Evolutionary conservation across 2,113 vertebrate species (phyloP).

Genomic region (Hypanus sabinus): DNA sequence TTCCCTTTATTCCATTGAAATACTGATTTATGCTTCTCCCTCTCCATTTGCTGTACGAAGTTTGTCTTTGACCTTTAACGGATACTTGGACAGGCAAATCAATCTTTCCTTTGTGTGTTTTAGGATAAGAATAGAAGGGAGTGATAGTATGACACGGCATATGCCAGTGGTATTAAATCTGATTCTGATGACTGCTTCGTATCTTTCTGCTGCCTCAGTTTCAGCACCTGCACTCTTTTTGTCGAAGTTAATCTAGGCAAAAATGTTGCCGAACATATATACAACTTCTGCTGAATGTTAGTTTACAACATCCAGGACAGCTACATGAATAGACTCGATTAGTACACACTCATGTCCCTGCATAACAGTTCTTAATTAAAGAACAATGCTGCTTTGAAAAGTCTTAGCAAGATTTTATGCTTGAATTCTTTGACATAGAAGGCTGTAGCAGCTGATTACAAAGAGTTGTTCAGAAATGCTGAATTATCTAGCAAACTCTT

Average conservation of each 20-base stretch:
- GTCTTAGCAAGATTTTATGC: not conserved
- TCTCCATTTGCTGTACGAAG: no score
- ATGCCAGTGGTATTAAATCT: no score
- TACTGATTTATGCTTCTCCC: no score
- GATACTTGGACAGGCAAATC: not conserved
- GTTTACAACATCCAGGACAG: not conserved
- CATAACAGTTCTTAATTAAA: slow-evolving; percentile 5
- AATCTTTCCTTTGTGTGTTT: not conserved
- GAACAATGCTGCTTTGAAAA: not conserved
- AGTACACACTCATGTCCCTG: not conserved
- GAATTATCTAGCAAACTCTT: not conserved
- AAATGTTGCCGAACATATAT: not conserved
- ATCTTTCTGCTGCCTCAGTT: not conserved
- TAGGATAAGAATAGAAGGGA: not conserved
- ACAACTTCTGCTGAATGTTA: not conserved
- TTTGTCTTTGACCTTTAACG: not conserved
- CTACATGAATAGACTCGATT: not conserved
- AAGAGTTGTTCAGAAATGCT: not conserved
- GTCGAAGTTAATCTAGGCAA: not conserved
- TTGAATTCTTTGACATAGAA: not conserved
- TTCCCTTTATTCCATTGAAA: no score
- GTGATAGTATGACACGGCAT: not conserved
- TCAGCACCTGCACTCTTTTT: not conserved
- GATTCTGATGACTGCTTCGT: not conserved
- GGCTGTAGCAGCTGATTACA: not conserved